Percentiles rank a stretch among this genome's conserved stretches.
These are phyloP conservation scores for Oncorhynchus masou DNA, from an alignment of 2,113 vertebrate genomes.

Conservation along the genomic window DNA sequence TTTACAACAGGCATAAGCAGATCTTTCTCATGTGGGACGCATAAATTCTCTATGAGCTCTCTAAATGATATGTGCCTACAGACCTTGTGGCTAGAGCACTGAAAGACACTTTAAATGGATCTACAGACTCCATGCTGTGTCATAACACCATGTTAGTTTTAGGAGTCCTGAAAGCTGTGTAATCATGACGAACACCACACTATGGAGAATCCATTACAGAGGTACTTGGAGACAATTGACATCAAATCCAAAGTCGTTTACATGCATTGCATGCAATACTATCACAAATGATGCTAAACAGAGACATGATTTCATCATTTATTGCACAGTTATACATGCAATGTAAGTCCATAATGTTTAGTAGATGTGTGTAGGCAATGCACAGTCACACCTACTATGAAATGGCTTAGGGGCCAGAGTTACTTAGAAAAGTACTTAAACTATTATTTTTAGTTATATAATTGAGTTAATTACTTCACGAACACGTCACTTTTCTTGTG, in stretches of 20 bases:
- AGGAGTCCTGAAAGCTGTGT: constrained; percentile 17
- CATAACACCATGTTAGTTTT: constrained; percentile 4
- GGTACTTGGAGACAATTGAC: neutral
- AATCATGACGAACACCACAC: constrained; percentile 26
- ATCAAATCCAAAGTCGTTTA: neutral
- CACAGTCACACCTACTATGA: neutral
- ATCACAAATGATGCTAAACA: neutral
- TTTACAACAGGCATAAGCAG: constrained; percentile 62
- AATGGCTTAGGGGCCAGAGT: neutral
- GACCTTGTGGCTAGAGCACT: constrained; percentile 46
- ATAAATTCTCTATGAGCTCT: constrained; percentile 55
- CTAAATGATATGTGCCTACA: constrained; percentile 47
- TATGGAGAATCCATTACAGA: constrained; percentile 19
- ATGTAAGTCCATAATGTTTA: neutral
- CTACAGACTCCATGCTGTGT: constrained; percentile 15
- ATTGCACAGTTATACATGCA: too few species aligned
- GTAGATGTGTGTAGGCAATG: neutral
- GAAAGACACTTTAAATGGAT: constrained; percentile 50
- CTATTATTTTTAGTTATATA: too few species aligned
- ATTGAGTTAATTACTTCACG: neutral
- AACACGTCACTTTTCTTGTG: too few species aligned
- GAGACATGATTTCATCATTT: too few species aligned
- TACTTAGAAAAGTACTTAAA: neutral
- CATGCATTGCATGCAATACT: neutral
- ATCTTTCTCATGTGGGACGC: constrained; percentile 59